phyloP scores from a whole-genome alignment of 1,140 invertebrate genomes.

The Sycophila sp. region DNA sequence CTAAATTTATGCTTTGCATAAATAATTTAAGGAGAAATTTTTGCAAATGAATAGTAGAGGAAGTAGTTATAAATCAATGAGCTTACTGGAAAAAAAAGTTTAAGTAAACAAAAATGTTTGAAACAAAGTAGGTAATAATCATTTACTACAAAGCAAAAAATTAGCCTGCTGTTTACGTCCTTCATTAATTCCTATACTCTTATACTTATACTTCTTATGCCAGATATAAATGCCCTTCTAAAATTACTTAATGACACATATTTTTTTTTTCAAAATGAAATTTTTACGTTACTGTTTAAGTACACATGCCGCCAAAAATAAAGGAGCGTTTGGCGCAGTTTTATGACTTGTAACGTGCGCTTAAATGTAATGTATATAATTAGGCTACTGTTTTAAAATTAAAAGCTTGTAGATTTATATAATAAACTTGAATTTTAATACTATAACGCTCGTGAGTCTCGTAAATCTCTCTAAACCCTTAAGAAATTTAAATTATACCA shows the following conservation, averaged over 20 bases:
- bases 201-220: neutral
- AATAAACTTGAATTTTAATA: no score
- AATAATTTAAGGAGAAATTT: no score
- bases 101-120: neutral
- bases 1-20: no score
- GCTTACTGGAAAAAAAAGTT: no score
- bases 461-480: no score
- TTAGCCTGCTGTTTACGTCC: neutral
- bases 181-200: neutral
- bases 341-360: neutral
- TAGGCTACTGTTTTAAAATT: neutral
- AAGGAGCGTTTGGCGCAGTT: neutral
- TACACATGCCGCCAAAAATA: neutral
- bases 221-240: no score
- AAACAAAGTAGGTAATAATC: neutral
- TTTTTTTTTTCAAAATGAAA: neutral
- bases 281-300: neutral
- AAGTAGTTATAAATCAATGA: no score
- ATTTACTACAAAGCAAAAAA: neutral
- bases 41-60: no score
- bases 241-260: neutral
- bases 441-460: no score
- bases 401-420: no score
- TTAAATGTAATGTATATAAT: constrained; percentile 22
- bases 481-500: no score